phyloP scores from a whole-genome alignment of 2,113 vertebrate species.

The Brienomyrus brachyistius region DNA sequence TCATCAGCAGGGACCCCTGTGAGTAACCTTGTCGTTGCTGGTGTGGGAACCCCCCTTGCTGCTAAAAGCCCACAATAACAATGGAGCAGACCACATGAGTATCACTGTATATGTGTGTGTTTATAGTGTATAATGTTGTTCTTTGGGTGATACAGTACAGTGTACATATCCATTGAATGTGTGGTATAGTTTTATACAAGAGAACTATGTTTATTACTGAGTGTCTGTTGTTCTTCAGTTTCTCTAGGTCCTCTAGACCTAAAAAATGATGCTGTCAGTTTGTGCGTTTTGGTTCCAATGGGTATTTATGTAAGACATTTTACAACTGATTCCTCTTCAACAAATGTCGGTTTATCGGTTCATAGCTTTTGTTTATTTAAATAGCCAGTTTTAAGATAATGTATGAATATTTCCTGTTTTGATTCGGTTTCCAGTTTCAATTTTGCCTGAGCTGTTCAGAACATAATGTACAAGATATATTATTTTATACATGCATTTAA shows the following conservation, averaged over 20 bases:
- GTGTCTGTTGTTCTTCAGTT: neutral
- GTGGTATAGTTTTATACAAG: neutral
- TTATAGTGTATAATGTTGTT: neutral
- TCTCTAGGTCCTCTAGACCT: neutral
- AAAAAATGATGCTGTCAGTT: neutral
- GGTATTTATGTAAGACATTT: neutral
- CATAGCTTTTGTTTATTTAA: neutral
- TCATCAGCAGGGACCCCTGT: conserved; percentile 95
- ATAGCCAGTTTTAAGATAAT: neutral
- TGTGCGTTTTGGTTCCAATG: neutral
- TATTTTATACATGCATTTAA: neutral
- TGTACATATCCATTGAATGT: neutral
- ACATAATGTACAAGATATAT: neutral
- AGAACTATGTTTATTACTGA: neutral
- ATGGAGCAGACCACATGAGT: neutral
- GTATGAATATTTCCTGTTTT: neutral
- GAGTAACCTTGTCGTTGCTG: conserved; percentile 51
- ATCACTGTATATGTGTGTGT: neutral
- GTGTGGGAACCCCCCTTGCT: too few species aligned
- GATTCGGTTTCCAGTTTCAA: neutral
- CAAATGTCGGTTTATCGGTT: neutral
- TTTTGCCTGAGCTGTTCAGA: neutral
- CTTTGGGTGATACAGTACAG: neutral
- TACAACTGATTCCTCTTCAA: neutral
- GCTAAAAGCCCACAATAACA: neutral